Evolutionary conservation across 1,140 invertebrate genomes (phyloP).

Genomic region (Monochamus saltuarius): DNA sequence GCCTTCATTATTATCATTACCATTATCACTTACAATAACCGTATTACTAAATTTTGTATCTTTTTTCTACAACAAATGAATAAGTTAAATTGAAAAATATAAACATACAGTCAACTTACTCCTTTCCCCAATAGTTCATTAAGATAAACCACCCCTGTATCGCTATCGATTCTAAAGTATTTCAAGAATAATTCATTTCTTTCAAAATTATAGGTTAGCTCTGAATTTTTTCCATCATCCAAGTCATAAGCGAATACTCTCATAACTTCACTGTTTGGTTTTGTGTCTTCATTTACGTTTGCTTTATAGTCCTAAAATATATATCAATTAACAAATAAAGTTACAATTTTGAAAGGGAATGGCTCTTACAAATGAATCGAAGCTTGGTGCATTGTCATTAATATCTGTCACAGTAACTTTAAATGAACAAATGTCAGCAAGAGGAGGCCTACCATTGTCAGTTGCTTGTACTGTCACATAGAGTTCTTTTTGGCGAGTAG

Average conservation of each 20-base stretch:
- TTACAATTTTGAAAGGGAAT: conserved; percentile 1
- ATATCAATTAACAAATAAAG: conserved; percentile 30
- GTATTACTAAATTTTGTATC: conserved; percentile 53
- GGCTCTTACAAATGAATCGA: conserved; percentile 70
- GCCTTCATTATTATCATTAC: conserved; percentile 50
- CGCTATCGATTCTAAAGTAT: conserved; percentile 76
- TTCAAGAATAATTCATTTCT: conserved; percentile 56
- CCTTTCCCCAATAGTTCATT: conserved; percentile 55
- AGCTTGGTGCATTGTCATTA: conserved; percentile 84
- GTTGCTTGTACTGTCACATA: conserved; percentile 79
- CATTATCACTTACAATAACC: conserved; percentile 70
- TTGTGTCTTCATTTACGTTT: conserved; percentile 73
- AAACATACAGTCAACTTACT: conserved; percentile 11
- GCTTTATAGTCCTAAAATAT: conserved; percentile 68
- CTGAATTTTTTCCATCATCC: conserved; percentile 83
- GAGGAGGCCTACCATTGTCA: conserved; percentile 79
- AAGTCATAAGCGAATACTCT: conserved; percentile 85
- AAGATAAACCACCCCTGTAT: conserved; percentile 77
- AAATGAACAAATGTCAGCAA: conserved; percentile 85
- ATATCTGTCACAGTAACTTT: conserved; percentile 84
- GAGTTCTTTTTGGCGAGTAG: conserved; percentile 78
- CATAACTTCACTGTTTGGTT: conserved; percentile 73
- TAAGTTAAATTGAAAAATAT: conserved; percentile 4
- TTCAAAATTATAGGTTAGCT: conserved; percentile 59
- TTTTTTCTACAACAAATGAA: conserved; percentile 58